These are phyloP conservation scores for Bucorvus abyssinicus DNA, from an alignment of 2,797 vertebrate species.

Conservation along the genomic window DNA sequence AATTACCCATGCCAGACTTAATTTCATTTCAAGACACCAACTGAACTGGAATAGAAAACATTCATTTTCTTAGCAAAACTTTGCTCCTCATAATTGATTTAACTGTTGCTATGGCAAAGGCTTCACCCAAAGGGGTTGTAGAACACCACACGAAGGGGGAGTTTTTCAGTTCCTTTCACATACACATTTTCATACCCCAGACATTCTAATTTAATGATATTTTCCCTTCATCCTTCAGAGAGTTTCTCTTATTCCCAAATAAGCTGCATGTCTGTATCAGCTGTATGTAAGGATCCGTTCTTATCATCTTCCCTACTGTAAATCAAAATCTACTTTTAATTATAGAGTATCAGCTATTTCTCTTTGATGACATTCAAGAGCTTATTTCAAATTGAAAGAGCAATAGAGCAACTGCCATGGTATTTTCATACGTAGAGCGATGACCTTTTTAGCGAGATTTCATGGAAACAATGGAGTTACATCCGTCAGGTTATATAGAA, in stretches of 20 bases:
- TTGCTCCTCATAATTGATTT: constrained; percentile 67
- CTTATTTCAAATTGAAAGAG: constrained; percentile 53
- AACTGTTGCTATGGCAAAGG: constrained; percentile 45
- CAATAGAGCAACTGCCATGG: constrained; percentile 40
- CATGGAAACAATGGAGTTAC: constrained; percentile 48
- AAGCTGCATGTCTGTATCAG: constrained; percentile 8
- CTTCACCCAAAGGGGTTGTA: constrained; percentile 43
- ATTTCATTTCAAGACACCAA: constrained; percentile 62
- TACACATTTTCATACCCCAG: constrained; percentile 16
- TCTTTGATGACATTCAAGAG: constrained; percentile 37
- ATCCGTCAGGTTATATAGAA: constrained; percentile 44
- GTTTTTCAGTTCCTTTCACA: constrained; percentile 42
- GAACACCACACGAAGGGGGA: not conserved
- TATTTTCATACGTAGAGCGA: constrained; percentile 30
- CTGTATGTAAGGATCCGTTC: not conserved
- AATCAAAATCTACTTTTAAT: constrained; percentile 63
- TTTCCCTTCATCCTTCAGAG: constrained; percentile 20
- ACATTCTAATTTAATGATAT: constrained; percentile 32
- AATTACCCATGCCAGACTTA: constrained; percentile 33
- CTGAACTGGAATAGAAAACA: constrained; percentile 46
- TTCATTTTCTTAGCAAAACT: constrained; percentile 71
- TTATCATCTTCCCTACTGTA: not conserved
- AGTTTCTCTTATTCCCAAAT: constrained; percentile 25
- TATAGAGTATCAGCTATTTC: constrained; percentile 11
- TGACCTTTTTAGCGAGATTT: constrained; percentile 70